phyloP scores from a whole-genome alignment of 2,113 vertebrate genomes.

The Toxostoma redivivum region DNA sequence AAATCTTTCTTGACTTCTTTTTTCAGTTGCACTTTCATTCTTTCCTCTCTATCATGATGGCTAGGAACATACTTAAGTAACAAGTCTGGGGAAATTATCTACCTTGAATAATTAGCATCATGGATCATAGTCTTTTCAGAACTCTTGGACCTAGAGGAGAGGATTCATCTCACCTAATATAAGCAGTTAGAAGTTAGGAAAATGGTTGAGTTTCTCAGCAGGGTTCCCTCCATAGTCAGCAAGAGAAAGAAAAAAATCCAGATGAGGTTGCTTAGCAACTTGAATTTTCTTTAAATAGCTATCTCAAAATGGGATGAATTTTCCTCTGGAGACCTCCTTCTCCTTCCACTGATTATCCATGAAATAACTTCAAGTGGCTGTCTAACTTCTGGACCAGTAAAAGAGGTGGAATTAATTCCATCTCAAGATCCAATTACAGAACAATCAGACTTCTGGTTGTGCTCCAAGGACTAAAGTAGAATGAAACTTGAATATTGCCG shows the following conservation, averaged over 20 bases:
- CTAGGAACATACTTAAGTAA: neutral
- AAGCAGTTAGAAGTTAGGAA: neutral
- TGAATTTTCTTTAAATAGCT: neutral
- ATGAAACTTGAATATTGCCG: neutral
- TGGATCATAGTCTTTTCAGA: neutral
- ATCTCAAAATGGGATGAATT: neutral
- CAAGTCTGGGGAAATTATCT: neutral
- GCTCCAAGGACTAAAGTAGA: neutral
- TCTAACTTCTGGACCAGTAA: neutral
- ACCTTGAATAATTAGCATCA: neutral
- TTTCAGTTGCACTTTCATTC: neutral
- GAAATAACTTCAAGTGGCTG: neutral
- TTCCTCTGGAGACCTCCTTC: slow-evolving; percentile 1
- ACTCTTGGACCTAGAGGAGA: neutral
- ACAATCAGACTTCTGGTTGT: neutral
- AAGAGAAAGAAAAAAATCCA: neutral
- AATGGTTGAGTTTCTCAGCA: neutral
- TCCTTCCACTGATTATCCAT: neutral
- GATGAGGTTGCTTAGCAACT: slow-evolving; percentile 52
- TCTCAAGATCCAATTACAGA: neutral
- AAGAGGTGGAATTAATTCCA: neutral
- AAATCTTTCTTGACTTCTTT: neutral
- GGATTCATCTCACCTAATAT: neutral
- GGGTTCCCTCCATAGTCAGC: neutral
- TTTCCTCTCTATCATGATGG: neutral